Evolutionary conservation across 2,888 invertebrate species (phyloP).

Genomic region (Thereva nobilitata): DNA sequence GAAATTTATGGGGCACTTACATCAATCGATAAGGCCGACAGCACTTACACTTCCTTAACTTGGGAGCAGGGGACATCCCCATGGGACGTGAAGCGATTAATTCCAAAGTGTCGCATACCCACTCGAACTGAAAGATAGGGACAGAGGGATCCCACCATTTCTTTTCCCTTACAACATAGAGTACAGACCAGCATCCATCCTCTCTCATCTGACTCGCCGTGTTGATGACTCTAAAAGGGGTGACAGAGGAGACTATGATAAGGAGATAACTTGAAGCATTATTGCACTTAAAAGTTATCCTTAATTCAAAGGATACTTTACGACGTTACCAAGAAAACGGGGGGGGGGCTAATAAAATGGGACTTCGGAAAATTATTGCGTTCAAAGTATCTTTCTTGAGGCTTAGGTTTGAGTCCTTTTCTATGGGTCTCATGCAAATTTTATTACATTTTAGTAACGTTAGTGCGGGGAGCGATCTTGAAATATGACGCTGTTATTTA

Average conservation of each 20-base stretch:
- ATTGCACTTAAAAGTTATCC: conserved; percentile 31
- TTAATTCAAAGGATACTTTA: conserved; percentile 27
- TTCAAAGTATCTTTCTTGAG: background rate
- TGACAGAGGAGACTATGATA: conserved; percentile 6
- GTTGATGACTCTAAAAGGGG: conserved; percentile 12
- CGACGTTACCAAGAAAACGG: background rate
- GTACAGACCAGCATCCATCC: too few relatives aligned
- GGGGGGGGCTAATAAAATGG: conserved; percentile 9
- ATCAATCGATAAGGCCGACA: conserved; percentile 32
- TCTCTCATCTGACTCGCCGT: too few relatives aligned
- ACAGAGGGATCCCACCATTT: background rate
- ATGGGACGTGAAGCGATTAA: conserved; percentile 31
- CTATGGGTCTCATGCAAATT: conserved; percentile 11
- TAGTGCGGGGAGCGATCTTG: too few relatives aligned
- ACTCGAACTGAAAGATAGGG: conserved; percentile 10
- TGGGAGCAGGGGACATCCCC: conserved; percentile 13
- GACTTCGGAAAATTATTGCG: conserved; percentile 16
- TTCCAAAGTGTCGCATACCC: conserved; percentile 23
- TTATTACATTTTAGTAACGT: background rate
- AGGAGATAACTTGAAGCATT: conserved; percentile 25
- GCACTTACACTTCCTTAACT: conserved; percentile 15
- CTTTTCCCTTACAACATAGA: too few relatives aligned
- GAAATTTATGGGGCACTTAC: conserved; percentile 34
- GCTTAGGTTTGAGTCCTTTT: too few relatives aligned
- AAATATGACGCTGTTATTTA: too few relatives aligned